Evolutionary conservation across 2,797 vertebrate genomes (phyloP).

Genomic region (Buceros bicornis): DNA sequence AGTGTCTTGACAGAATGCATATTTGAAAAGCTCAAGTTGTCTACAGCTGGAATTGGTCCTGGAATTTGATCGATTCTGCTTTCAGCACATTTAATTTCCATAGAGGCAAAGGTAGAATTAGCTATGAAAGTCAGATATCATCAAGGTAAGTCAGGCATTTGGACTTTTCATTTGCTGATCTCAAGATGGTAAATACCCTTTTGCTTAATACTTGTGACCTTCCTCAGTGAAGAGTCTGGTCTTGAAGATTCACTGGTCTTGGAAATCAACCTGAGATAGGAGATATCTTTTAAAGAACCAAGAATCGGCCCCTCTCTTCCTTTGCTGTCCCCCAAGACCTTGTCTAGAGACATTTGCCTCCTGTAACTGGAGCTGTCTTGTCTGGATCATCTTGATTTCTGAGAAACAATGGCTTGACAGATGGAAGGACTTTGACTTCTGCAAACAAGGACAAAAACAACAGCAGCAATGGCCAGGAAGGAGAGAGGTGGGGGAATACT

Average conservation of each 20-base stretch:
- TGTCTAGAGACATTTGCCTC: neutral
- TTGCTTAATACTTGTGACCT: neutral
- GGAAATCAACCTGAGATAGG: neutral
- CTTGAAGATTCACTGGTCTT: neutral
- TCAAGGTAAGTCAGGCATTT: neutral
- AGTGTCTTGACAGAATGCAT: neutral
- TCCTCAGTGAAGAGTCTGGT: neutral
- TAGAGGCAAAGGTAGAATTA: neutral
- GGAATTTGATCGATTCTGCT: neutral
- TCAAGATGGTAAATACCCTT: neutral
- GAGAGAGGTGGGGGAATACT: neutral
- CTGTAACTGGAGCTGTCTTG: neutral
- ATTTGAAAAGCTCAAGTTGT: neutral
- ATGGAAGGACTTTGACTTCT: neutral
- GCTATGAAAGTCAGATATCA: neutral
- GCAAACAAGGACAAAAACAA: constrained; percentile 1
- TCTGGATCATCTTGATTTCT: neutral
- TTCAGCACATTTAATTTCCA: neutral
- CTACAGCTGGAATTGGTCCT: neutral
- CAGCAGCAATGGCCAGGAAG: neutral
- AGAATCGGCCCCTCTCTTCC: accelerated
- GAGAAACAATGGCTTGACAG: neutral
- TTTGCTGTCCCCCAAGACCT: neutral
- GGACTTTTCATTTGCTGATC: neutral
- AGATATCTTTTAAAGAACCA: neutral